phyloP scores from a whole-genome alignment of 2,888 invertebrate genomes.

The Seira musarum region DNA sequence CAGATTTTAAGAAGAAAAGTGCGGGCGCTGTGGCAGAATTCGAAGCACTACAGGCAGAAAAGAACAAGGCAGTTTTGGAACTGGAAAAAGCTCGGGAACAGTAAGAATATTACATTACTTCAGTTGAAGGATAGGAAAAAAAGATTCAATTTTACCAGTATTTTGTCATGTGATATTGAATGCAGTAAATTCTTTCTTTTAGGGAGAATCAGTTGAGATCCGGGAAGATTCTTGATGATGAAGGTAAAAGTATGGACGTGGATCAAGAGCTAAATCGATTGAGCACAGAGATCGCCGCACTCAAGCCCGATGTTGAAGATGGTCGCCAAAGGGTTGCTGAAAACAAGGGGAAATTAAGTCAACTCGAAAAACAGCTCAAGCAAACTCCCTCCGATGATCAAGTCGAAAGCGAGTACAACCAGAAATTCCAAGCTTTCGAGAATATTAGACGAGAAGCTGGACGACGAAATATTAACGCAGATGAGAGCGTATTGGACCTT shows the following conservation, averaged over 20 bases:
- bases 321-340: constrained; percentile 47
- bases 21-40: constrained; percentile 76
- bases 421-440: constrained; percentile 28
- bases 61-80: constrained; percentile 76
- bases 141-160: constrained; percentile 14
- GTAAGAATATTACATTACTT: constrained; percentile 43
- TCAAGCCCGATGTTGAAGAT: constrained; percentile 61
- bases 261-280: constrained; percentile 50
- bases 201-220: constrained; percentile 52
- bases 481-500: constrained; percentile 51
- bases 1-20: constrained; percentile 75
- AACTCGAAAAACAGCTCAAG: constrained; percentile 42
- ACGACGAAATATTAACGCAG: constrained; percentile 53
- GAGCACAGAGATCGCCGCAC: constrained; percentile 55
- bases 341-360: constrained; percentile 24
- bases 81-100: constrained; percentile 58
- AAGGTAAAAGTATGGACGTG: constrained; percentile 49
- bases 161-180: not conserved
- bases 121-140: not conserved
- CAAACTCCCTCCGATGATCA: constrained; percentile 64
- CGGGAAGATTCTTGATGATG: constrained; percentile 55
- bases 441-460: constrained; percentile 50
- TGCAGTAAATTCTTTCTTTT: constrained; percentile 10
- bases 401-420: constrained; percentile 57
- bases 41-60: constrained; percentile 75